These are phyloP conservation scores for Himalopsyche kuldschensis DNA, from an alignment of 2,888 invertebrate species.

Conservation along the genomic window DNA sequence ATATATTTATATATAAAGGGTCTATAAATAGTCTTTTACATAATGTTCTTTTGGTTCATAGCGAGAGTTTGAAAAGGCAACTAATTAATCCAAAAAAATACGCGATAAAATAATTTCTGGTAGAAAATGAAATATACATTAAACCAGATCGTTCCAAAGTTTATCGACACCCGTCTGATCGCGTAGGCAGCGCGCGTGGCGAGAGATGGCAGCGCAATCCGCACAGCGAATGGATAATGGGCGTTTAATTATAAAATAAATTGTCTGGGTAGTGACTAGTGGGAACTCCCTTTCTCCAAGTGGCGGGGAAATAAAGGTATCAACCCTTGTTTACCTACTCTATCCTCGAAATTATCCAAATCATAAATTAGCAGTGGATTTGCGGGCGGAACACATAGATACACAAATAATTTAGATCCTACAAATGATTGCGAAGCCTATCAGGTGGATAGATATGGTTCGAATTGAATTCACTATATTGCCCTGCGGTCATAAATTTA, in stretches of 20 bases:
- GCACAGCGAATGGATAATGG: slow-evolving; percentile 27
- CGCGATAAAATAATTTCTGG: no score
- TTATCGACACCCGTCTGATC: background rate
- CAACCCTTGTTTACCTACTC: slow-evolving; percentile 20
- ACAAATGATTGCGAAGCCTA: background rate
- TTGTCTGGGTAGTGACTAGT: slow-evolving; percentile 20
- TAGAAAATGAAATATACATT: no score
- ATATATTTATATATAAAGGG: no score
- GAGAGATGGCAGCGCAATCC: background rate
- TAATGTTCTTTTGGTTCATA: no score
- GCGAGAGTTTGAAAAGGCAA: no score
- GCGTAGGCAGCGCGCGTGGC: background rate
- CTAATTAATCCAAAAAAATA: no score
- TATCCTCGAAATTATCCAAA: slow-evolving; percentile 22
- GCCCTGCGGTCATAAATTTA: no score
- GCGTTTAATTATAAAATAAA: slow-evolving; percentile 39
- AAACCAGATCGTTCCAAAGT: background rate
- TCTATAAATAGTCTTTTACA: no score
- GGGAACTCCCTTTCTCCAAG: slow-evolving; percentile 12
- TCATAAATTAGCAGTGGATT: slow-evolving; percentile 39
- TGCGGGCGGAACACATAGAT: slow-evolving; percentile 27
- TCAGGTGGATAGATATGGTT: background rate
- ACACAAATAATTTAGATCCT: background rate
- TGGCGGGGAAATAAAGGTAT: slow-evolving; percentile 18
- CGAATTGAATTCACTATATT: background rate